Conservation (phyloP, 2,797 vertebrate species). For the Okamejei kenojei region DNA sequence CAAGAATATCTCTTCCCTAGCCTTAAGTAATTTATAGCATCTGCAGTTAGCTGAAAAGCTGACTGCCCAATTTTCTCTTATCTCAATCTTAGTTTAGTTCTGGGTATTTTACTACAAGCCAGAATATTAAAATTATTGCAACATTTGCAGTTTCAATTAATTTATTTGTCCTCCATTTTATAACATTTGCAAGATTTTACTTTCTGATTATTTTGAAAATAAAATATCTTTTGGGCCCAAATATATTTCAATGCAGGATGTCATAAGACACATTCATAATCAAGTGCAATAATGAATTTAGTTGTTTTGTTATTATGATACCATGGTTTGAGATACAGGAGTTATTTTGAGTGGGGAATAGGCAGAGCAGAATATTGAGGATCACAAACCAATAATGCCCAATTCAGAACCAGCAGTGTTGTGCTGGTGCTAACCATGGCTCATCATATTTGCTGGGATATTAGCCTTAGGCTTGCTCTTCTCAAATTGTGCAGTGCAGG, state of each 20-base stretch:
- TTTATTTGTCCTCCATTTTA: neutral
- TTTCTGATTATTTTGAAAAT: neutral
- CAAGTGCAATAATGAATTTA: neutral
- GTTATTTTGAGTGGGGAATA: neutral
- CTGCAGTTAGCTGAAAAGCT: constrained; percentile 27
- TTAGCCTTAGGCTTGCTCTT: neutral
- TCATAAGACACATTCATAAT: neutral
- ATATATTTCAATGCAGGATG: neutral
- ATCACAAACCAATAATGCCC: neutral
- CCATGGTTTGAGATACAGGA: too few species aligned
- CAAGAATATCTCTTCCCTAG: constrained; percentile 27
- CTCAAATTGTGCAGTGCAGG: neutral
- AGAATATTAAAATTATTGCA: neutral
- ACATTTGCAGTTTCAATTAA: neutral
- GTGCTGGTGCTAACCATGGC: neutral
- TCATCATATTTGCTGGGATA: too few species aligned
- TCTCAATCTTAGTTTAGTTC: neutral
- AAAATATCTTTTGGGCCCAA: neutral
- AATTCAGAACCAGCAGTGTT: neutral
- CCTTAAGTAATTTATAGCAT: constrained; percentile 27
- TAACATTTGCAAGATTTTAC: neutral
- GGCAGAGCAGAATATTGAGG: neutral
- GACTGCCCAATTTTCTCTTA: constrained; percentile 26
- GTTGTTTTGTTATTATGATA: neutral
- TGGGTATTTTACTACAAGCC: neutral